phyloP scores from a whole-genome alignment of 2,113 vertebrate genomes.

The Cynopterus brachyotis region DNA sequence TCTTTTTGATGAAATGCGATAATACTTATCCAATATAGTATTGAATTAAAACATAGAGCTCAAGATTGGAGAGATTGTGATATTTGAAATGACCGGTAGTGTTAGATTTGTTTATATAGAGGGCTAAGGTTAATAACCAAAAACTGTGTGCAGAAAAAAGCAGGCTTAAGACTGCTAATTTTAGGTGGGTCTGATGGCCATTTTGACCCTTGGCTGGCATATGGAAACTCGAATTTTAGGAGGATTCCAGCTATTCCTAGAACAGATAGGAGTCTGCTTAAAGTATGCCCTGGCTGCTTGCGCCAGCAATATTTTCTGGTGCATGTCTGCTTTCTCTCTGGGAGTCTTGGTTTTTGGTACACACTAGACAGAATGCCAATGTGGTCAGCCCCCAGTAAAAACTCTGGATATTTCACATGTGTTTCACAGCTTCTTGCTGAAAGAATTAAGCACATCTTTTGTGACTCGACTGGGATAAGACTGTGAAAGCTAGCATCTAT shows the following conservation, averaged over 20 bases:
- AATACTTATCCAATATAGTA: background rate
- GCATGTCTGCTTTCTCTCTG: background rate
- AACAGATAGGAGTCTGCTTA: background rate
- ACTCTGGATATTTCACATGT: background rate
- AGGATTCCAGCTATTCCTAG: background rate
- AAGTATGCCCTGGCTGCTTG: background rate
- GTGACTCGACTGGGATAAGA: background rate
- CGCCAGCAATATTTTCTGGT: no score
- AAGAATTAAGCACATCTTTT: background rate
- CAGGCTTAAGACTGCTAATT: background rate
- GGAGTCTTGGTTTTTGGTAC: background rate
- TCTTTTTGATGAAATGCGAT: background rate
- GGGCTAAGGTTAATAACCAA: background rate
- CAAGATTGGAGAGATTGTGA: background rate
- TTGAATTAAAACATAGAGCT: background rate
- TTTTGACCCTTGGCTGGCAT: background rate
- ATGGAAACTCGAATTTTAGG: background rate
- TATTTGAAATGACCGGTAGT: background rate
- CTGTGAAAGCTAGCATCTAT: background rate
- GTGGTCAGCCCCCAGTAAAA: background rate
- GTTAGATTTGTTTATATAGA: background rate
- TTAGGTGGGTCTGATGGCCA: background rate
- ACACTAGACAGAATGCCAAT: no score
- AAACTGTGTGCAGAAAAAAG: background rate
- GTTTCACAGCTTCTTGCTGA: background rate